phyloP scores from a whole-genome alignment of 2,113 vertebrate genomes.

The Cygnus buccinator region DNA sequence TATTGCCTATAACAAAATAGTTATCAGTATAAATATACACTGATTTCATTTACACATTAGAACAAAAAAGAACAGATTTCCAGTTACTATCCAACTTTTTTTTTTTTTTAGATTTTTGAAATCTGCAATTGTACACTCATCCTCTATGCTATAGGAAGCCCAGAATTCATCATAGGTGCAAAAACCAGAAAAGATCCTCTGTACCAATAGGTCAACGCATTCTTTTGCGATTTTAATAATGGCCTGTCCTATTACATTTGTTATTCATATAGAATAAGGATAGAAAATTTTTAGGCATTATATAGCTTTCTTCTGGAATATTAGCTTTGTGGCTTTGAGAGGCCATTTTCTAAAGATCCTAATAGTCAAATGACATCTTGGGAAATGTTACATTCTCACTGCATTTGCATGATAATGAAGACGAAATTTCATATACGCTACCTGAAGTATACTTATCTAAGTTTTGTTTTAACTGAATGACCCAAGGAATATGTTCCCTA shows the following conservation, averaged over 20 bases:
- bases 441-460: constrained; percentile 65
- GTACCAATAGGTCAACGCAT: constrained; percentile 60
- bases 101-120: constrained; percentile 41
- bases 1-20: neutral
- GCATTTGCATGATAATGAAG: constrained; percentile 72
- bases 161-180: constrained; percentile 28
- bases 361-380: constrained; percentile 72
- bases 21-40: neutral
- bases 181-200: constrained; percentile 48
- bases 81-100: neutral
- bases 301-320: constrained; percentile 65
- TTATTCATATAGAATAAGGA: constrained; percentile 64
- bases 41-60: neutral
- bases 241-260: constrained; percentile 60
- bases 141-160: neutral
- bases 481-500: constrained; percentile 51
- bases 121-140: constrained; percentile 33
- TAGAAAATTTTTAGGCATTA: constrained; percentile 67
- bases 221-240: constrained; percentile 60
- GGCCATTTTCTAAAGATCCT: constrained; percentile 71
- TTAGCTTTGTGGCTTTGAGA: constrained; percentile 72
- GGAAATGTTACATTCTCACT: constrained; percentile 63
- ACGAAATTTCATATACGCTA: constrained; percentile 60
- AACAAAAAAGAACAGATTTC: constrained; percentile 18
- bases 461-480: constrained; percentile 69